phyloP scores from a whole-genome alignment of 2,113 vertebrate species.

The Nesoenas mayeri region DNA sequence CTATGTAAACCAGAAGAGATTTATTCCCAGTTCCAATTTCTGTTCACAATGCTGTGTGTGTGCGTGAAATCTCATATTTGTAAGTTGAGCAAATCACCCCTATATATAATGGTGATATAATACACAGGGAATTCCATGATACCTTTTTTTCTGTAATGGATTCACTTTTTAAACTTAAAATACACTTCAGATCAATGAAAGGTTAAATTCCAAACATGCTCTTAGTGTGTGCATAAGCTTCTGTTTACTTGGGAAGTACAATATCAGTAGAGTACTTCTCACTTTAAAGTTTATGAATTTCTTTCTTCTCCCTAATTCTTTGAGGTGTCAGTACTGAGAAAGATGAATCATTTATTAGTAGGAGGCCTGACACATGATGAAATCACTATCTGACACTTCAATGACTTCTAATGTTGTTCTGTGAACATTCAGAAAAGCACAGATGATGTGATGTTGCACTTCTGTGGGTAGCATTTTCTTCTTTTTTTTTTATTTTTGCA shows the following conservation, averaged over 20 bases:
- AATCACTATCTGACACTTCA: constrained; percentile 60
- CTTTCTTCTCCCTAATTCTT: constrained; percentile 30
- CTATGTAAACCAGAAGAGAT: not conserved
- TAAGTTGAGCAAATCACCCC: not conserved
- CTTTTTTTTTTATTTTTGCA: not conserved
- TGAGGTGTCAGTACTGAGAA: constrained; percentile 19
- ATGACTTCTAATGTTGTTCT: constrained; percentile 32
- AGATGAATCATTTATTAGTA: constrained; percentile 72
- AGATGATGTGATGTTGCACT: constrained; percentile 45
- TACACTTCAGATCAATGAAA: not conserved
- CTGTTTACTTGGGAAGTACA: constrained; percentile 40
- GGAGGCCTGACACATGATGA: constrained; percentile 53
- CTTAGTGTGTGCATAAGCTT: not conserved
- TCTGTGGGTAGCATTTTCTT: constrained; percentile 26
- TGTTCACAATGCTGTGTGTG: not conserved
- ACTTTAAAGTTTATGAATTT: constrained; percentile 60
- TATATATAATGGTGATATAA: not conserved
- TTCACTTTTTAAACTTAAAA: not conserved
- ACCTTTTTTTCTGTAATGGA: not conserved
- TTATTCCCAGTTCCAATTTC: not conserved
- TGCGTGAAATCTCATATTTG: not conserved
- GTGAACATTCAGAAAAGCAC: constrained; percentile 44
- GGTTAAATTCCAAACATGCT: not conserved
- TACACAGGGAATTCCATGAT: not conserved
- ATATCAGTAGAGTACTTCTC: constrained; percentile 28